Percentiles rank a stretch among this genome's conserved stretches.
These are phyloP conservation scores for Catharus ustulatus DNA, from an alignment of 2,797 vertebrate genomes.

Conservation along the genomic window DNA sequence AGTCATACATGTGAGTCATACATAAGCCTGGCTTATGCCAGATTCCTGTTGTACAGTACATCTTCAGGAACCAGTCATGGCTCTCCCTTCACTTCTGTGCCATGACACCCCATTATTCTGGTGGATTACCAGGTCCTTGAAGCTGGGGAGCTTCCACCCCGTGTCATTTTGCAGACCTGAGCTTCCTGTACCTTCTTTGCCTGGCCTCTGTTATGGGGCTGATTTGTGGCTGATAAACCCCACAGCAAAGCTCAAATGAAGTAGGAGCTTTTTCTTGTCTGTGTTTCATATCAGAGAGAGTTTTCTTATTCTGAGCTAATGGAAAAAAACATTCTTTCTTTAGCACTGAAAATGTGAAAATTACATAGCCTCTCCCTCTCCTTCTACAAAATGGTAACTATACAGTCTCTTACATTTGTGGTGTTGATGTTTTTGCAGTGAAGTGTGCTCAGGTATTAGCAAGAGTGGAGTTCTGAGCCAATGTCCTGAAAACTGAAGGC, in stretches of 20 bases:
- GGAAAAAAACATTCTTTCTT: not conserved
- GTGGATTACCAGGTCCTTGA: conserved; percentile 13
- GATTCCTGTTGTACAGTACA: not conserved
- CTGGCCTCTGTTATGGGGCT: conserved; percentile 47
- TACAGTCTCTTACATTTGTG: not conserved
- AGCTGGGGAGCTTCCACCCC: conserved; percentile 18
- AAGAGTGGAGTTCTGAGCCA: not conserved
- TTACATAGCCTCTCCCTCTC: not conserved
- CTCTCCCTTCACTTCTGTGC: not conserved
- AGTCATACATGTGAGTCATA: not conserved
- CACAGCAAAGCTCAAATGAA: not conserved
- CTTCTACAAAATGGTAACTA: not conserved
- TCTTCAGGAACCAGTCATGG: not conserved
- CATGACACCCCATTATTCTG: not conserved
- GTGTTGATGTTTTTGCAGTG: not conserved
- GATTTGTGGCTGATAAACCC: conserved; percentile 62
- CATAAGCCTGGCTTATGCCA: not conserved
- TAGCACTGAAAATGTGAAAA: not conserved
- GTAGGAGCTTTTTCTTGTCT: conserved; percentile 12
- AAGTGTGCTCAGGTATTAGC: not conserved
- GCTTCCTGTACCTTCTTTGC: conserved; percentile 68
- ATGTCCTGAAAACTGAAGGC: not conserved
- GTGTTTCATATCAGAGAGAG: not conserved
- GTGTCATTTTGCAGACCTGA: conserved; percentile 57
- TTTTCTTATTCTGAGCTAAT: not conserved